Evolutionary conservation across 2,113 vertebrate species (phyloP).

Genomic region (Protobothrops flavoviridis): DNA sequence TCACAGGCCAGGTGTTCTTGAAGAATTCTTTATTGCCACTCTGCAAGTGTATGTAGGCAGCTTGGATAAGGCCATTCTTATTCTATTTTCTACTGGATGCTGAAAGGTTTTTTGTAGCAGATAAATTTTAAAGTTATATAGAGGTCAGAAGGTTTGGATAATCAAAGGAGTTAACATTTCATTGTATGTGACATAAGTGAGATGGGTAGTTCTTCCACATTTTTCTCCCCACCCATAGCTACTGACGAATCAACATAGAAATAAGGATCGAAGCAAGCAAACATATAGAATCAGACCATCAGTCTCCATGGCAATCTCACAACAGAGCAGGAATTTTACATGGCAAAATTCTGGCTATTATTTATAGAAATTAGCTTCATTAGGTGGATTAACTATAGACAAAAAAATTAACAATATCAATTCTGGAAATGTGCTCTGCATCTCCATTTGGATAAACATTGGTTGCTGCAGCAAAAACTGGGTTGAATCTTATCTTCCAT

Average conservation of each 20-base stretch:
- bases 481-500: neutral
- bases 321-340: neutral
- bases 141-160: neutral
- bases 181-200: neutral
- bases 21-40: neutral
- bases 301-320: neutral
- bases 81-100: neutral
- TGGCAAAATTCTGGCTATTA: neutral
- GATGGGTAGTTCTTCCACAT: neutral
- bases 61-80: neutral
- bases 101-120: neutral
- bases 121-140: neutral
- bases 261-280: neutral
- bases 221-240: neutral
- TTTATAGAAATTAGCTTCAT: neutral
- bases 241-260: neutral
- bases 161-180: neutral
- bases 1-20: neutral
- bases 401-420: neutral
- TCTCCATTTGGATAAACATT: neutral
- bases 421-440: neutral
- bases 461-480: neutral
- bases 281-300: neutral
- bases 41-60: neutral
- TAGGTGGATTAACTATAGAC: neutral